Evolutionary conservation across 2,113 vertebrate species (phyloP), one percentile per base, ranked within the genome.

Genomic region (Atrichornis clamosus): DNA sequence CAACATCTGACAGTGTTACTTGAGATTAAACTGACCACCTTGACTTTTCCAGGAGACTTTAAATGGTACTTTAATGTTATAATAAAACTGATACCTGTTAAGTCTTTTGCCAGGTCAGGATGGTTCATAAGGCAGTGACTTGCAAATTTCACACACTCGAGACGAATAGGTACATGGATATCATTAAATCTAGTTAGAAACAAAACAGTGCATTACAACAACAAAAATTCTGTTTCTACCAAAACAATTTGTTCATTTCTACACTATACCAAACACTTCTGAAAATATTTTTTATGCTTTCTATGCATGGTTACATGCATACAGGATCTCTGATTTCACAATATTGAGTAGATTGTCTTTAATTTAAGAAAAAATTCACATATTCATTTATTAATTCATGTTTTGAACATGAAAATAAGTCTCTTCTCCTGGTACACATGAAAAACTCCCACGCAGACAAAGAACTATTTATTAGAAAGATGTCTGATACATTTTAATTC

Each of bases 121-220:
- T 99, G 99, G 97, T 99, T 99, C 99, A 99, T 99, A 93, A 99
- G 98, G 96, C 99, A 99, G 94, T 99, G 99, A 95, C 99, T 99
- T 87, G 99, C 99, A 95, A 99, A 99, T 97, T 99, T 99, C 47
- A 99, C 99, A 98, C 99, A 99, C 95, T 99, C 99, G 96, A 99
- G 98, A 79, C 99, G 98, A 96, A 99, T 99, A 80, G 99, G 99
- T 88, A 99, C 99, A 16, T 99, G 99, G 97, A 99, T 99, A 97
- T 99, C 99, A 97, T 99, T 99, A 96, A 99, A 99, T 97, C 99
- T 99, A 87, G 87, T 77, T 64, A 22, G 68, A 95, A 95, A 93
- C 75, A 78, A 93, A 69, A 96, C 13, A 95, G 22, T 18, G 16
- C 47, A 49, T 96, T 97, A 96, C 32, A 96, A 94, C 24, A 89